Base-by-base conservation (phyloP, 2,888 invertebrate genomes). In the Strigamia transsilvanica region DNA sequence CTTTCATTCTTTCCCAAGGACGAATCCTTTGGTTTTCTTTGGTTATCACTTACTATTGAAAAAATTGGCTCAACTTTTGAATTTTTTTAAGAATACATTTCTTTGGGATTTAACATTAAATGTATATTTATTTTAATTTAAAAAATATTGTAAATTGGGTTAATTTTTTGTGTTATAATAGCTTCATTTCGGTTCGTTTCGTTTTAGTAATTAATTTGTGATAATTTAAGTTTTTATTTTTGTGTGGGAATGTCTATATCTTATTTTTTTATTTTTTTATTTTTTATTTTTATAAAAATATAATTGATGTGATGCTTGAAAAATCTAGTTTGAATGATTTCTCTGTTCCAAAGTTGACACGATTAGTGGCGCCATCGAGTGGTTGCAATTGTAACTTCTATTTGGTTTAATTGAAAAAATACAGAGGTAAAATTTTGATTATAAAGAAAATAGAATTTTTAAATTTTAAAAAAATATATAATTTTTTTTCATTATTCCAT, bases 331-430 rank as follows among this genome's bases (percentile, higher is more conserved):
- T 41, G 41, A 41, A 42, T 3, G 27, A 27, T 27, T 27, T 27
- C 2, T 27, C 2, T n/a, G n/a, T n/a, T 27, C 3, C 2, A 42
- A 42, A 42, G 10, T 42, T 2, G 5, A 42, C 10, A 23, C 15
- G 66, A 66, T 66, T 66, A 66, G 66, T 66, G 66, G 66, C 66
- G 66, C 66, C 66, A 66, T 66, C 66, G 23, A 27, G 66, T 66
- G 66, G 27, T 12, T 23, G 7, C 2, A 66, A 66, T 23, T 27
- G 66, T 1, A 66, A 66, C 21, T 23, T 23, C 10, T 6, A 66
- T 66, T 23, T 23, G 3, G 27, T 3, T 27, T 27, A 27, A 1
- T 27, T 27, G 3, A 27, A 27, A 27, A 27, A 27, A n/a, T n/a
- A n/a, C 3, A 27, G 27, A 1, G 2, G 27, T 27, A 27, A 27